Base-by-base conservation (phyloP, 1,140 invertebrate species). In the Thaumatotibia leucotreta region DNA sequence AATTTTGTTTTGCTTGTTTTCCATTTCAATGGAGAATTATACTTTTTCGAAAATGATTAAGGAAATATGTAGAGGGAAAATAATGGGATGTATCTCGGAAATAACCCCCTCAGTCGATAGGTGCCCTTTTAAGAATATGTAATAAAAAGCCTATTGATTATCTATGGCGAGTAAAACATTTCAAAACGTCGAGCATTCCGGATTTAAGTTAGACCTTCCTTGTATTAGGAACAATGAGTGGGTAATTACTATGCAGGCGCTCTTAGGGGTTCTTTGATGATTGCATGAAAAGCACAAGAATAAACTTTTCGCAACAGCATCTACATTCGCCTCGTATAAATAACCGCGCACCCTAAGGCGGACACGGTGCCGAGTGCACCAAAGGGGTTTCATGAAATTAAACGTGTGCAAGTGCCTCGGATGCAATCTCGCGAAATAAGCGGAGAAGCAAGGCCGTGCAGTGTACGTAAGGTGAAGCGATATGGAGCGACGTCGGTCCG, bases 401-500 rank as follows among this genome's bases (percentile, higher is more conserved):
- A 58, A 66, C 49, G 62, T 64, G 45, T 69, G 64, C 49, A 62
- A 61, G 50, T 61, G 49, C 54, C 64, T 69, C 45, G 61, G 31
- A 64, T 67, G 68, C 66, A 72, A 70, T 74, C 54, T 72, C 65
- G 65, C 70, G 69, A 67, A 74, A 72, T 74, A 72, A 73, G 65
- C 66, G 68, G 64, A 33, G 54, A 64, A 39, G 65, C 39, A 50
- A 35, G 35, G 23, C 45, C 68, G 65, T 29, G 61, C 49, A 22
- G 64, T 50, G 50, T 54, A 54, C 23, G 23, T 67, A 69, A 65
- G 54, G 66, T 66, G 61, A 63, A 71, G 39, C 45, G 73, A 66
- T 67, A 69, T 67, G 68, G 54, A 62, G 54, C 63, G 62, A 31
- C 63, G 71, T 63, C 67, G 61, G 66, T 70, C 68, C 74, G 61